These are phyloP conservation scores for Drosophila sp. DNA, from an alignment of 1,140 invertebrate species.

Conservation along the genomic window DNA sequence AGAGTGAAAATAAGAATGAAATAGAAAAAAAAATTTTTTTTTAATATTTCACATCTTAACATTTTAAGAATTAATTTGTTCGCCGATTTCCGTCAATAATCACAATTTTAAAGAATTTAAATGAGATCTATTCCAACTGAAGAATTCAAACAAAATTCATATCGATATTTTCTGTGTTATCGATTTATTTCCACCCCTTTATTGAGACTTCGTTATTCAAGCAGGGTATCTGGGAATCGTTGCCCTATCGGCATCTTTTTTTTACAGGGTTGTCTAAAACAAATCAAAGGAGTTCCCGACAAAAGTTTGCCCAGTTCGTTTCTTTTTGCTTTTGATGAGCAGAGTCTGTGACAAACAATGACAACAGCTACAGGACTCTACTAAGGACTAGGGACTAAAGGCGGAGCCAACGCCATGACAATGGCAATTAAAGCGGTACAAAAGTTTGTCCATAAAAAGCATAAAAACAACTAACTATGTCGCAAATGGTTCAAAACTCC, in stretches of 20 bases:
- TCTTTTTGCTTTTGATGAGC: slow-evolving; percentile 43
- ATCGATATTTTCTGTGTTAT: too few relatives aligned
- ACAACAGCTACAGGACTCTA: slow-evolving; percentile 38
- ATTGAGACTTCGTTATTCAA: too few relatives aligned
- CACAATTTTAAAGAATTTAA: too few relatives aligned
- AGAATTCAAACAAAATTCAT: too few relatives aligned
- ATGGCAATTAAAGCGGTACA: slow-evolving; percentile 76
- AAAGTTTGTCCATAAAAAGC: slow-evolving; percentile 72
- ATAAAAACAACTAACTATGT: slow-evolving; percentile 47
- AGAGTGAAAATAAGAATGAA: too few relatives aligned
- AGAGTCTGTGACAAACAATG: slow-evolving; percentile 55
- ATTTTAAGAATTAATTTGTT: too few relatives aligned
- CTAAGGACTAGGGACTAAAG: slow-evolving; percentile 11
- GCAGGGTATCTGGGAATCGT: slow-evolving; percentile 34
- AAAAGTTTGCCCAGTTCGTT: slow-evolving; percentile 61
- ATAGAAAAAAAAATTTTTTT: too few relatives aligned
- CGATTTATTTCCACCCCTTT: too few relatives aligned
- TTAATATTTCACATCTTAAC: too few relatives aligned
- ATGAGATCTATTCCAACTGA: too few relatives aligned
- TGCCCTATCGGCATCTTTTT: slow-evolving; percentile 10
- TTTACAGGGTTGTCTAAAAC: slow-evolving; percentile 64
- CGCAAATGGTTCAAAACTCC: slow-evolving; percentile 73
- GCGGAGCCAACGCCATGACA: slow-evolving; percentile 61
- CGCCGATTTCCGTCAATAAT: too few relatives aligned
- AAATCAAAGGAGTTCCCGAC: slow-evolving; percentile 75